Evolutionary conservation across 2,797 vertebrate genomes (phyloP).

Genomic region (Pempheris klunzingeri): DNA sequence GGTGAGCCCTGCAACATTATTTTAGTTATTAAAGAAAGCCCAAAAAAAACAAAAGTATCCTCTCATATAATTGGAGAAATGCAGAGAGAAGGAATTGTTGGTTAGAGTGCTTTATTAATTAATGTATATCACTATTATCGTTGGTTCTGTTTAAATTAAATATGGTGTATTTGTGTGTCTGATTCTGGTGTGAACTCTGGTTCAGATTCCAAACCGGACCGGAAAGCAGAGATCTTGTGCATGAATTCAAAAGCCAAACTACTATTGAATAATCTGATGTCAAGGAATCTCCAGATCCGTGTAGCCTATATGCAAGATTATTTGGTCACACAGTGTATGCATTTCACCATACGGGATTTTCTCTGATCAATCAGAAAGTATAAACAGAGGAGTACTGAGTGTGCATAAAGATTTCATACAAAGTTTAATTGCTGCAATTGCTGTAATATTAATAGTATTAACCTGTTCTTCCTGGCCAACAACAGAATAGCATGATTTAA

Average conservation of each 20-base stretch:
- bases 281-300: neutral
- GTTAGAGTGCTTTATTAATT: neutral
- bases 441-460: too few species aligned
- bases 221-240: neutral
- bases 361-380: neutral
- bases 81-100: neutral
- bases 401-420: neutral
- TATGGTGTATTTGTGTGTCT: neutral
- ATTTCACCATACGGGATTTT: neutral
- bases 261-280: neutral
- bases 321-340: neutral
- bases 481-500: constrained; percentile 6
- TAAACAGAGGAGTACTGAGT: neutral
- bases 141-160: neutral
- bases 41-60: neutral
- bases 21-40: neutral
- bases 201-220: neutral
- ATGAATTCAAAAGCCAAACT: neutral
- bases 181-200: neutral
- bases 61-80: neutral
- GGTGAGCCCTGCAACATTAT: neutral
- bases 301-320: neutral
- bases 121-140: too few species aligned
- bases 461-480: neutral
- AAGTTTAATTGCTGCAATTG: constrained; percentile 6